Evolutionary conservation across 1,140 invertebrate genomes (phyloP).

Genomic region (Brevipalpus yothersi): DNA sequence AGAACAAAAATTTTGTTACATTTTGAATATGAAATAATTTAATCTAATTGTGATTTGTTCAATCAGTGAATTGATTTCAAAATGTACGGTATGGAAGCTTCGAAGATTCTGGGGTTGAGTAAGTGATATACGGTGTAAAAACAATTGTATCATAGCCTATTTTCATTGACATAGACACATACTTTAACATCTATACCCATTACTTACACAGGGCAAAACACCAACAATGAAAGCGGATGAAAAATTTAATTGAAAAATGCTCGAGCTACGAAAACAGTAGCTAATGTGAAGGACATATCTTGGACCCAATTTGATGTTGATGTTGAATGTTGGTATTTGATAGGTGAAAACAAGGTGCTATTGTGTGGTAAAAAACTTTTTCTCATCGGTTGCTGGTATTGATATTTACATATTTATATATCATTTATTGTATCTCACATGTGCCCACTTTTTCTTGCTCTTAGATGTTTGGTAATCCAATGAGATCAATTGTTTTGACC

Average conservation of each 20-base stretch:
- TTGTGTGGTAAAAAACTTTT: neutral
- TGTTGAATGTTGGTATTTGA: constrained; percentile 45
- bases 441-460: neutral
- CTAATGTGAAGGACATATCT: constrained; percentile 97
- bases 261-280: constrained; percentile 85
- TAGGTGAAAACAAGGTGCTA: neutral
- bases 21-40: too few relatives aligned
- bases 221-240: constrained; percentile 77
- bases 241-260: constrained; percentile 97
- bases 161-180: neutral
- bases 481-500: constrained; percentile 98
- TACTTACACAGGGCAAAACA: constrained; percentile 48
- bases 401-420: too few relatives aligned
- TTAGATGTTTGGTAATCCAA: constrained; percentile 92
- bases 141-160: neutral
- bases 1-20: too few relatives aligned
- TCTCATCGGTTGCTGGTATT: neutral
- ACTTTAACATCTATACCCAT: neutral
- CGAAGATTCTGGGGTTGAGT: neutral
- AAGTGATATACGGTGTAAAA: neutral
- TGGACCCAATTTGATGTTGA: constrained; percentile 89
- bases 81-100: neutral
- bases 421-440: too few relatives aligned
- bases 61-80: neutral
- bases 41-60: too few relatives aligned